Evolutionary conservation across 2,797 vertebrate genomes (phyloP), one percentile per base, ranked within the genome.

Genomic region (Anguilla pacifica): DNA sequence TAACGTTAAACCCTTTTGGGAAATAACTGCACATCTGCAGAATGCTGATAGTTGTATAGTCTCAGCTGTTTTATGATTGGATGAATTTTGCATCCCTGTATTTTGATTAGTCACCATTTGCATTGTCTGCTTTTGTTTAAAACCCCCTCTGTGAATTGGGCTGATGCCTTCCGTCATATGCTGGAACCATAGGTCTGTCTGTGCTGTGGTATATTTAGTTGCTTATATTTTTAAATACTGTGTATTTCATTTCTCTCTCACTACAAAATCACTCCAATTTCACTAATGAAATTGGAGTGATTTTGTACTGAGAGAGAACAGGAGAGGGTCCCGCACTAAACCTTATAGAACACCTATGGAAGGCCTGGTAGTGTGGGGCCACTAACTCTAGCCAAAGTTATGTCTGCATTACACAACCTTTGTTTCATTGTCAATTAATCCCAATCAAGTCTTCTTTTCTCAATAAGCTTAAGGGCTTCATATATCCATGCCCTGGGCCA

Each of bases 1-100:
- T 96, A 96, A 91, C 94, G 91, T 92, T 92, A 95, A 92, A 95
- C 94, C 95, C 94, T 88, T 90, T 88, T 94, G 95, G 94, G 93
- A 94, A 92, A 94, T 94, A 92, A 83, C 90, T 84, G 92, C 94
- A 93, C 94, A 96, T 96, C 95, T 96, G 96, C 95, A 95, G 88
- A 46, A 19, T 86, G 89, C 92, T 93, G 96, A 96, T 96, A 96
- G 96, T 96, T 93, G 94, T 84, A 89, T 89, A 82, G 92, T 91
- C 93, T 95, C 93, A 93, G 91, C 95, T 95, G 93, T 94, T 95
- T 94, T 88, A 88, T 92, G 84, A 85, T 89, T 89, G 55, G 57
- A 67, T 39, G 46, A n/a, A 53, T 86, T 64, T 86, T 25, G 39
- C 55, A 64, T 89, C 87, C 89, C 61, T 82, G 82, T 74, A 31